Evolutionary conservation across 2,888 invertebrate species (phyloP).

Genomic region (Drosophila phalerata): DNA sequence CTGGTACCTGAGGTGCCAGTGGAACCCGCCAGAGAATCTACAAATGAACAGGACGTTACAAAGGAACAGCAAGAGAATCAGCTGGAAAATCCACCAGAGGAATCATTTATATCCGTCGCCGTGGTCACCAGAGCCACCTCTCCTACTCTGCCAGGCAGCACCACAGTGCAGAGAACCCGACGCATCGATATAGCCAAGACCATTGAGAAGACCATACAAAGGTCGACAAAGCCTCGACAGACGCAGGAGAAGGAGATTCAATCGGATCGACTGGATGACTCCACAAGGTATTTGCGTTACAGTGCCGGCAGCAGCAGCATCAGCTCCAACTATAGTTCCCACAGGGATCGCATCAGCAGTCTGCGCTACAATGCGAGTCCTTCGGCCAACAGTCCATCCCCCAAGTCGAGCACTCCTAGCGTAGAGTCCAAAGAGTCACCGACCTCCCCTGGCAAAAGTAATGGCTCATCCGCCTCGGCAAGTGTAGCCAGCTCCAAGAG

Average conservation of each 20-base stretch:
- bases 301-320: constrained; percentile 87
- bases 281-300: constrained; percentile 89
- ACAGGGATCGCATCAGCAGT: constrained; percentile 84
- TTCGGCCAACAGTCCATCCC: constrained; percentile 51
- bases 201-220: constrained; percentile 89
- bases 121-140: constrained; percentile 92
- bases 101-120: constrained; percentile 86
- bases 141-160: constrained; percentile 89
- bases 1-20: constrained; percentile 9
- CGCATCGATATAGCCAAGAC: constrained; percentile 91
- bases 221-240: constrained; percentile 87
- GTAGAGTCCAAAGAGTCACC: constrained; percentile 49
- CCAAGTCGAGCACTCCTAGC: constrained; percentile 54
- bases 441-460: constrained; percentile 22
- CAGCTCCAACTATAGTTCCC: constrained; percentile 85
- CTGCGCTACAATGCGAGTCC: constrained; percentile 82
- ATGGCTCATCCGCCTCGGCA: constrained; percentile 15
- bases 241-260: constrained; percentile 91
- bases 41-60: constrained; percentile 19
- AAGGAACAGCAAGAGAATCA: constrained; percentile 24
- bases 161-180: constrained; percentile 88
- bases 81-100: constrained; percentile 48
- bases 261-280: constrained; percentile 90
- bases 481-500: constrained; percentile 35
- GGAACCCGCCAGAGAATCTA: constrained; percentile 20